A percentile compares a stretch with the other conserved stretches of the same genome.
Conservation (phyloP, 2,797 vertebrate genomes). For the Pipistrellus nathusii region DNA sequence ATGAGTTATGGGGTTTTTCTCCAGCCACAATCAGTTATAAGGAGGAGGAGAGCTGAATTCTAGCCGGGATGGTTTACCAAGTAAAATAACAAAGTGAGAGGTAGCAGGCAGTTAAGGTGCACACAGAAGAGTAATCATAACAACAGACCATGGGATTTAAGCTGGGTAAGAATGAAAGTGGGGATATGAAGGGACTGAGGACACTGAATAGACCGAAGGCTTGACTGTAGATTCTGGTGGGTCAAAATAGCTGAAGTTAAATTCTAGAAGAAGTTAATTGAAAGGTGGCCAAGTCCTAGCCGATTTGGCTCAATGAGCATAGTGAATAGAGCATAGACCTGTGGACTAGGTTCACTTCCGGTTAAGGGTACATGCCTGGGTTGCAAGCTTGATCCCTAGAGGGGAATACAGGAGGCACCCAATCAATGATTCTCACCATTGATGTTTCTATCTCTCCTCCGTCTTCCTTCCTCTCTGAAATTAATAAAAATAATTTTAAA, state of each 20-base stretch:
- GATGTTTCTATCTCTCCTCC: too few species aligned
- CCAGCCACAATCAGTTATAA: background rate
- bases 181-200: background rate
- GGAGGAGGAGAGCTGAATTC: background rate
- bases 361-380: too few species aligned
- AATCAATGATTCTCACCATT: too few species aligned
- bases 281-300: background rate
- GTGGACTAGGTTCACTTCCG: too few species aligned
- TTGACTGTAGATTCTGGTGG: background rate
- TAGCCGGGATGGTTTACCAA: background rate
- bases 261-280: background rate
- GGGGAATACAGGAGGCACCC: too few species aligned
- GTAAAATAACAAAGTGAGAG: background rate
- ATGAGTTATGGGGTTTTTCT: background rate
- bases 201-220: background rate
- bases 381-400: too few species aligned
- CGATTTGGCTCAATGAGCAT: too few species aligned
- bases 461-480: too few species aligned
- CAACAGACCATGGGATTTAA: background rate
- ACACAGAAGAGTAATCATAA: background rate
- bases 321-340: too few species aligned
- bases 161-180: background rate
- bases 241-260: constrained; percentile 31
- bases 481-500: too few species aligned
- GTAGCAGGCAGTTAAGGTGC: background rate